Conservation (phyloP, 2,113 vertebrate genomes). For the Panthera leo region DNA sequence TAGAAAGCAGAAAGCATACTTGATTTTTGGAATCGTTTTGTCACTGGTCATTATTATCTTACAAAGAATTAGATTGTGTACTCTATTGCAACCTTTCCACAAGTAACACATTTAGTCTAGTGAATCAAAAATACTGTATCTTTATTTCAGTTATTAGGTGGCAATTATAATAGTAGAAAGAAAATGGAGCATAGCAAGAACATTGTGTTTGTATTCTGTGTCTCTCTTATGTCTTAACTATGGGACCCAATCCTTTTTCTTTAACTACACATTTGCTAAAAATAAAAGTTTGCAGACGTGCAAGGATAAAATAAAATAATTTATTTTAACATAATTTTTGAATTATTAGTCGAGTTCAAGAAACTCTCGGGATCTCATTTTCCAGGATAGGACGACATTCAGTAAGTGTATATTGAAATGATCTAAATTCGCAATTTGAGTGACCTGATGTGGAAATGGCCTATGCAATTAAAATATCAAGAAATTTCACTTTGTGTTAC, state of each 20-base stretch:
- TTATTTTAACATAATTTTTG: conserved; percentile 21
- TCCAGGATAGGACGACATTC: neutral
- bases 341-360: neutral
- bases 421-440: neutral
- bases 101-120: neutral
- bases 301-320: neutral
- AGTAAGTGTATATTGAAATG: neutral
- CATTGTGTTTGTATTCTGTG: neutral
- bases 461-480: neutral
- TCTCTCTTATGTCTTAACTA: neutral
- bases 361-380: neutral
- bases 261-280: neutral
- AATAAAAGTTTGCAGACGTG: neutral
- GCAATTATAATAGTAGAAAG: neutral
- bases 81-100: neutral
- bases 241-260: neutral
- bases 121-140: neutral
- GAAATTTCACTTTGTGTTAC: neutral
- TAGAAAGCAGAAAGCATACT: neutral
- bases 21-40: neutral
- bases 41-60: neutral
- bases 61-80: neutral
- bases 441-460: neutral
- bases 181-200: neutral
- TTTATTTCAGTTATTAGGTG: neutral